Evolutionary conservation across 2,888 invertebrate species (phyloP).

Genomic region (Atrina japonica): DNA sequence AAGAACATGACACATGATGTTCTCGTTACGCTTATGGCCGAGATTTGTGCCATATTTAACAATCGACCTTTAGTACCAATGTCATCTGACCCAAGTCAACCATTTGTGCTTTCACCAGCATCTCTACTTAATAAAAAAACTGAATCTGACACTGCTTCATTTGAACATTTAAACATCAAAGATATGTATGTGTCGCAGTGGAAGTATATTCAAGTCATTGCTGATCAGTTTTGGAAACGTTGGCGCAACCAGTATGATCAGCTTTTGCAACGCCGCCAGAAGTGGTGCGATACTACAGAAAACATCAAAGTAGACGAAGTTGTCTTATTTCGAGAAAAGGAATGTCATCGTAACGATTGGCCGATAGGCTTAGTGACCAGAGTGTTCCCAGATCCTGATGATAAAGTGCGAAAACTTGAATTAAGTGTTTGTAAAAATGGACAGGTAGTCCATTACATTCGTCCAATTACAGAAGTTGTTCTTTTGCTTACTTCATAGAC

Average conservation of each 20-base stretch:
- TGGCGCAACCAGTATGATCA: slow-evolving; percentile 44
- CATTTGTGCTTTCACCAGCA: slow-evolving; percentile 36
- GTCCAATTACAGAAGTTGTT: slow-evolving; percentile 18
- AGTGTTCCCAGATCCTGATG: slow-evolving; percentile 35
- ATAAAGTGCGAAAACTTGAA: slow-evolving; percentile 13
- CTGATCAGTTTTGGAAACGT: slow-evolving; percentile 42
- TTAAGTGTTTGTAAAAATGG: not conserved
- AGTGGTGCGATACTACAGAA: slow-evolving; percentile 21
- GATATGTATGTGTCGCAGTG: slow-evolving; percentile 36
- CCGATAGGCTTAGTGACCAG: slow-evolving; percentile 34
- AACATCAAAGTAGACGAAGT: slow-evolving; percentile 38
- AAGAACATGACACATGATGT: slow-evolving; percentile 38
- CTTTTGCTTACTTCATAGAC: not conserved
- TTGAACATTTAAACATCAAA: slow-evolving; percentile 25
- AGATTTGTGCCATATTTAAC: slow-evolving; percentile 40
- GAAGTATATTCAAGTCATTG: slow-evolving; percentile 42
- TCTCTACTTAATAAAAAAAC: slow-evolving; percentile 36
- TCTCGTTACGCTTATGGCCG: slow-evolving; percentile 39
- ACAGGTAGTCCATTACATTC: slow-evolving; percentile 10
- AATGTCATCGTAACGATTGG: slow-evolving; percentile 38
- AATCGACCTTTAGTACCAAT: slow-evolving; percentile 37
- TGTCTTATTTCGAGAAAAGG: slow-evolving; percentile 41
- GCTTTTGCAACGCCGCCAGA: slow-evolving; percentile 36
- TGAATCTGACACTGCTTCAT: not conserved
- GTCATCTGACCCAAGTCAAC: slow-evolving; percentile 35